Evolutionary conservation across 2,113 vertebrate genomes (phyloP), one percentile per base, ranked within the genome.

Genomic region (Scartelaos histophorus): DNA sequence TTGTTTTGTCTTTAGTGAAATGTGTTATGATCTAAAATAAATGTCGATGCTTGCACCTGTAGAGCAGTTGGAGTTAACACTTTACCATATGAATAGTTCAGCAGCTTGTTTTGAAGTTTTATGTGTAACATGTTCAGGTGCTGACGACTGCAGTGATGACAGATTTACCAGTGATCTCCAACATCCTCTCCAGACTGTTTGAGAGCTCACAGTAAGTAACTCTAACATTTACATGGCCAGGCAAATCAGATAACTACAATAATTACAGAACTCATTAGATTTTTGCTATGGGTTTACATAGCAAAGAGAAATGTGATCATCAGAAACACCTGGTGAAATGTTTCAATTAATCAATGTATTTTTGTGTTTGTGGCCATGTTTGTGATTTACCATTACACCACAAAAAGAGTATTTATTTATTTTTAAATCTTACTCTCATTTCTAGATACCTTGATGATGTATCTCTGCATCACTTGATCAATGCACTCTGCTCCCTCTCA

Each of bases 111-210:
- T 13, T 24, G 24, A n/a, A n/a, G n/a, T n/a, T n/a, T 17, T 51
- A 12, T 13, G 7, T 61, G 56, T 61, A 11, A 58, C 56, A 58
- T 82, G 29, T 43, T 65, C 90, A 99, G 98, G 98, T 99, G 89
- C 89, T 99, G 73, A 99, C 98, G 73, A 99, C 98, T 66, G 98
- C 98, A 10, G 98, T 99, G 87, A 98, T 99, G 98, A 98, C 97
- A 46, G 98, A 99, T 89, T 93, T 99, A 66, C 98, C 98, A 7
- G 92, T 98, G 83, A 99, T 99, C 89, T 95, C 98, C 85, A 98
- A 94, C 81, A 97, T 99, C 89, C 96, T 99, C 74, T 99, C 98
- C 89, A 94, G 96, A 82, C 94, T 99, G 13, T 99, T 99, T 81
- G 98, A 99, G 94, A 99, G 98, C 86, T 99, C 98, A 66, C 98